These are phyloP conservation scores for Florisuga fusca DNA, from an alignment of 2,797 vertebrate species.

Conservation along the genomic window DNA sequence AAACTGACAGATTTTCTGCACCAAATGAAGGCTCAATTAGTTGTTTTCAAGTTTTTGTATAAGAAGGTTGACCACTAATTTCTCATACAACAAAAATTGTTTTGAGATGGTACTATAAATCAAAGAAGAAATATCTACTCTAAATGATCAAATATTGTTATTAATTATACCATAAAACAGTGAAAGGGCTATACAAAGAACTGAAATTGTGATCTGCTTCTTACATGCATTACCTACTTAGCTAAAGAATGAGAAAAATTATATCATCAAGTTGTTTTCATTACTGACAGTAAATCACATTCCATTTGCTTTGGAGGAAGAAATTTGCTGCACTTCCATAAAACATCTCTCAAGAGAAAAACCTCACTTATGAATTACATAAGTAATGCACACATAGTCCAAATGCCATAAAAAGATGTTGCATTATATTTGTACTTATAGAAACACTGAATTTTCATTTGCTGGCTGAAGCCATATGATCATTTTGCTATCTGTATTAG, in stretches of 20 bases:
- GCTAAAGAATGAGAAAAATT: background rate
- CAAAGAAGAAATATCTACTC: background rate
- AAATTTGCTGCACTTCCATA: background rate
- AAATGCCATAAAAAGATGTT: background rate
- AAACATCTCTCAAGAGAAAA: background rate
- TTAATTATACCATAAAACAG: background rate
- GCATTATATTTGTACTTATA: background rate
- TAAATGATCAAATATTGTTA: background rate
- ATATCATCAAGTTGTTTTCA: background rate
- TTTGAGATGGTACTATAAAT: background rate
- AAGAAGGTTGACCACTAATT: background rate
- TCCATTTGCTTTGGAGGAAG: background rate
- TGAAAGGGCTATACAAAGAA: background rate
- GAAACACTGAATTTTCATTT: background rate
- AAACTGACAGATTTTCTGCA: background rate
- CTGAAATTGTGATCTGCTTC: background rate
- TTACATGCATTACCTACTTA: background rate
- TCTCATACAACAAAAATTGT: background rate
- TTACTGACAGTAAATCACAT: background rate
- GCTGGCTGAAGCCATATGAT: background rate
- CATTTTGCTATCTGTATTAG: background rate
- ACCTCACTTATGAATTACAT: background rate
- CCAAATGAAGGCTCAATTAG: background rate
- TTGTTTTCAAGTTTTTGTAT: background rate
- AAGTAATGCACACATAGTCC: rapidly evolving